phyloP scores from a whole-genome alignment of 2,888 invertebrate species.

The Drosophila conformis region DNA sequence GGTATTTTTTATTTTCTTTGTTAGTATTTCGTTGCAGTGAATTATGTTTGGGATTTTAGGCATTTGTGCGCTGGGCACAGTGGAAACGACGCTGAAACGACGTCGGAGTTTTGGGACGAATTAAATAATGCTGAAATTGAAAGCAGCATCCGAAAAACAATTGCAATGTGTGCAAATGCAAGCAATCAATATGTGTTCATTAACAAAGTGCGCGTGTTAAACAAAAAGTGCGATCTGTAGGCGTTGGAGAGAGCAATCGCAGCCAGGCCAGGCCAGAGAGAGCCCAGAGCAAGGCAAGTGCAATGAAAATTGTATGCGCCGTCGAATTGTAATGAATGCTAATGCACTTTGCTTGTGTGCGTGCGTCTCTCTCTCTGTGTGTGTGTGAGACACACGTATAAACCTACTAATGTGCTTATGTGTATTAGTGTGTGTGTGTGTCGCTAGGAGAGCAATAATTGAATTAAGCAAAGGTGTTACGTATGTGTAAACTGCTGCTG shows the following conservation, averaged over 20 bases:
- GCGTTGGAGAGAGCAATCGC: conserved; percentile 46
- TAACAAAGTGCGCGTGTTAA: conserved; percentile 67
- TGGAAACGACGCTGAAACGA: conserved; percentile 56
- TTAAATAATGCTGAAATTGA: conserved; percentile 63
- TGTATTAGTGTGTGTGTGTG: conserved; percentile 33
- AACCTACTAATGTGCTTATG: conserved; percentile 27
- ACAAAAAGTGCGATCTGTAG: conserved; percentile 62
- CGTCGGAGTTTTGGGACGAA: conserved; percentile 53
- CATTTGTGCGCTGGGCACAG: conserved; percentile 40
- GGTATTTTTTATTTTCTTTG: conserved; percentile 1
- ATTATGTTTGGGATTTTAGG: conserved; percentile 2
- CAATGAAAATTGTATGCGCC: conserved; percentile 65
- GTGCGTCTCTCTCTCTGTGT: conserved; percentile 15
- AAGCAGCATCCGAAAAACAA: conserved; percentile 70
- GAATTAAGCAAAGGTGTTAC: conserved; percentile 75
- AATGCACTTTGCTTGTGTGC: conserved; percentile 56
- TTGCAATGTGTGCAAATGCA: conserved; percentile 74
- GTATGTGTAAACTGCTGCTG: conserved; percentile 57
- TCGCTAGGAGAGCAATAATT: conserved; percentile 73
- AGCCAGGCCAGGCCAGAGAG: conserved; percentile 44
- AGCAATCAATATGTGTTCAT: conserved; percentile 71
- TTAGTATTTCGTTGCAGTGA: neutral
- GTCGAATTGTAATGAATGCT: conserved; percentile 72
- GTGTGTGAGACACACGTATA: conserved; percentile 32
- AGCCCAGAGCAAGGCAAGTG: conserved; percentile 55